Evolutionary conservation across 2,113 vertebrate species (phyloP).

Genomic region (Scortum barcoo): DNA sequence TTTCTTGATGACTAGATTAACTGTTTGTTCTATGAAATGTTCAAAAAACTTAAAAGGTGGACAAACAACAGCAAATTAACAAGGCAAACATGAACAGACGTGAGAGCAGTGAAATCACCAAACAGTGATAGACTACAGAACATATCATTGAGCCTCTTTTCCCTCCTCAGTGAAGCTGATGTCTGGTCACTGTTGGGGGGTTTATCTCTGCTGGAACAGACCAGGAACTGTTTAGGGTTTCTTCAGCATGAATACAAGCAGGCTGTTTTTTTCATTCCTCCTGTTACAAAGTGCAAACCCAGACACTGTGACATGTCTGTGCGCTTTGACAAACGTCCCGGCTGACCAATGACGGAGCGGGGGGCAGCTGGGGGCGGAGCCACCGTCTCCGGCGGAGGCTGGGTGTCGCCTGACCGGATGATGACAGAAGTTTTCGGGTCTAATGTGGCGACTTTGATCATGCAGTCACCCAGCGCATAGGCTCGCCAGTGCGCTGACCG

Average conservation of each 20-base stretch:
- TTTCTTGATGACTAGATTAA: too few relatives aligned
- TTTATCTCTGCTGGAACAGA: neutral
- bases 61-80: too few relatives aligned
- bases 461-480: neutral
- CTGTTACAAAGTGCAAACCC: neutral
- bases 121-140: neutral
- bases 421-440: slow-evolving; percentile 79
- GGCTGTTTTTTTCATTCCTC: neutral
- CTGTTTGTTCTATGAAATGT: too few relatives aligned
- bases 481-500: neutral
- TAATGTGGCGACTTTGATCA: slow-evolving; percentile 57
- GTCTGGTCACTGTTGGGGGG: neutral
- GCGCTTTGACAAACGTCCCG: slow-evolving; percentile 39
- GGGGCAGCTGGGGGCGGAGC: slow-evolving; percentile 49
- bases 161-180: too few relatives aligned
- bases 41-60: too few relatives aligned
- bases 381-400: slow-evolving; percentile 58
- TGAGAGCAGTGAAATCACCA: too few relatives aligned
- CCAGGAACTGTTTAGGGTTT: neutral
- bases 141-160: too few relatives aligned
- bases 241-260: neutral
- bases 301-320: neutral
- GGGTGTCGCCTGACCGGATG: slow-evolving; percentile 87
- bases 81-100: too few relatives aligned
- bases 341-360: slow-evolving; percentile 58